phyloP scores from a whole-genome alignment of 2,888 invertebrate species.

The Ophion obscuratus region DNA sequence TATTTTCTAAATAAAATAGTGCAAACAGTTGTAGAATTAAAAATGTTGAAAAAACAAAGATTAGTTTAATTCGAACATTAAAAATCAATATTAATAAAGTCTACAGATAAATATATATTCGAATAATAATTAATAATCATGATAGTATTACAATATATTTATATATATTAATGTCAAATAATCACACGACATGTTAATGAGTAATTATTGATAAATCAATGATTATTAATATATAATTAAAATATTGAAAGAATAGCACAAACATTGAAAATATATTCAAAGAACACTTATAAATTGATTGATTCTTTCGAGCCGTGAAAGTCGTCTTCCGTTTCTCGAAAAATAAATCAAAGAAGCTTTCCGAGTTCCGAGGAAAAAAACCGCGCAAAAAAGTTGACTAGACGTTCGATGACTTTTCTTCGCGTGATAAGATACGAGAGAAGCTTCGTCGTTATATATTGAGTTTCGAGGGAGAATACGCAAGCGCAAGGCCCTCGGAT shows the following conservation, averaged over 20 bases:
- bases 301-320: too few species aligned
- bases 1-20: not conserved
- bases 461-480: conserved; percentile 68
- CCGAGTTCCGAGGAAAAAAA: not conserved
- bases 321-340: not conserved
- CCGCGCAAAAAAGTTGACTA: not conserved
- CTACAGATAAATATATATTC: not conserved
- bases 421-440: conserved; percentile 14
- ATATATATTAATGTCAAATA: not conserved
- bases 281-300: not conserved
- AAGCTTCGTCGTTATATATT: conserved; percentile 52
- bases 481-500: conserved; percentile 70
- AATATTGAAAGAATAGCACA: not conserved
- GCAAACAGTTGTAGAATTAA: not conserved
- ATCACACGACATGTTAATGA: not conserved
- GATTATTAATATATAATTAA: not conserved
- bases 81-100: not conserved
- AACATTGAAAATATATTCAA: not conserved
- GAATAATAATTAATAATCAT: not conserved
- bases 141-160: too few species aligned
- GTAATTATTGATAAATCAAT: not conserved
- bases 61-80: not conserved
- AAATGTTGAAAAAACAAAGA: not conserved
- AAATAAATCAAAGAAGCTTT: not conserved
- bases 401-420: conserved; percentile 8